Evolutionary conservation across 2,888 invertebrate species (phyloP), one percentile per base, ranked within the genome.

Genomic region (Agonopterix heracliana): DNA sequence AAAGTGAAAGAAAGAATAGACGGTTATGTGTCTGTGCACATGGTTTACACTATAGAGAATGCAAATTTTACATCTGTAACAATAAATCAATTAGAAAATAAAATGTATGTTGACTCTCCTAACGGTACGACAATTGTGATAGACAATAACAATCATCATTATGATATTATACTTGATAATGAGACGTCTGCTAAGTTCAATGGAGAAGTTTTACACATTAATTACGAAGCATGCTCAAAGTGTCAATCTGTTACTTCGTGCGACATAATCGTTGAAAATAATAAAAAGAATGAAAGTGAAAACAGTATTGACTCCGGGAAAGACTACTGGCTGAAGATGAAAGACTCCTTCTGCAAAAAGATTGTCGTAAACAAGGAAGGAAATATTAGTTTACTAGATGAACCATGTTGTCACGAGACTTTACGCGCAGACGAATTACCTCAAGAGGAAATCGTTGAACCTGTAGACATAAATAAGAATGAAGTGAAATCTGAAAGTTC

Each of bases 51-150:
- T 1, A 69, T 88, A 52, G 90, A 91, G 64, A 90, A 90, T 72
- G 67, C 71, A 36, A 82, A 89, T 68, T 90, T 90, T 59, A 79
- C 90, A n/a, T 84, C 87, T n/a, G 72, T 90, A 12, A 76, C 74
- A 43, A 74, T 89, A 51, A 78, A 89, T 59, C 82, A 79, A 63
- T 62, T 68, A 34, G 71, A 66, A 50, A 71, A 59, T 8, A 71
- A 67, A 46, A 67, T 87, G 52, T 63, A 70, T 5, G 60, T 86
- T 2, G 74, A 76, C 34, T 86, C 86, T 2, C 84, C 86, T 5
- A 84, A 85, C 50, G 64, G 72, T 9, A 74, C 74, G 5, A 61
- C 56, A 11, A 66, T 86, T 3, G 58, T 61, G 2, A 53, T 85
- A 13, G 68, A 78, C 55, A 54, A 52, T 10, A 48, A 71, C 41